Conservation (phyloP, 53 echinoderm and acorn worm species). For the Stichopus horrens region DNA sequence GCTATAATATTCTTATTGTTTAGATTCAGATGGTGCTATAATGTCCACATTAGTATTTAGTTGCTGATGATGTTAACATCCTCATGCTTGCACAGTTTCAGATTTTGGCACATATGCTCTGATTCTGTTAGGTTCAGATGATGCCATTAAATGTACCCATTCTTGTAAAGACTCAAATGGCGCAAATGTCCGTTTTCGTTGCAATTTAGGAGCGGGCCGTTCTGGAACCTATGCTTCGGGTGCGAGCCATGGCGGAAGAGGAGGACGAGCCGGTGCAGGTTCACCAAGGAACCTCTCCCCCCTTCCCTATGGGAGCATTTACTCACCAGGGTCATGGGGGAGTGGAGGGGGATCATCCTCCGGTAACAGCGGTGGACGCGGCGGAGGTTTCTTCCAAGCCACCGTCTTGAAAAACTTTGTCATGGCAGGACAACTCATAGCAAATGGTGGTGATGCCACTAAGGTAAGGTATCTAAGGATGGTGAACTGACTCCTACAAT, state of each 20-base stretch:
- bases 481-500: no score
- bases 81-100: no score
- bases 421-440: conserved; percentile 58
- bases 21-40: no score
- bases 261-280: conserved; percentile 64
- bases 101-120: no score
- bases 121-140: no score
- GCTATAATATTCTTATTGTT: no score
- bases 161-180: no score
- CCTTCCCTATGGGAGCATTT: conserved; percentile 82
- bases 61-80: no score
- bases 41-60: no score
- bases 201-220: background rate
- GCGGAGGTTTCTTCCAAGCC: conserved; percentile 56
- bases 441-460: conserved; percentile 60
- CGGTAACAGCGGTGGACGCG: conserved; percentile 69
- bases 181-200: no score
- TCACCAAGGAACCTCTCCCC: conserved; percentile 44
- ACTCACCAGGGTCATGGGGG: conserved; percentile 62
- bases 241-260: conserved; percentile 84
- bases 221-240: conserved; percentile 58
- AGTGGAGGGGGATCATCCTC: conserved; percentile 78
- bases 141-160: no score
- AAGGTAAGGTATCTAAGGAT: background rate
- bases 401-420: conserved; percentile 43